phyloP scores from a whole-genome alignment of 2,113 vertebrate genomes.

The Mastomys natalensis region DNA sequence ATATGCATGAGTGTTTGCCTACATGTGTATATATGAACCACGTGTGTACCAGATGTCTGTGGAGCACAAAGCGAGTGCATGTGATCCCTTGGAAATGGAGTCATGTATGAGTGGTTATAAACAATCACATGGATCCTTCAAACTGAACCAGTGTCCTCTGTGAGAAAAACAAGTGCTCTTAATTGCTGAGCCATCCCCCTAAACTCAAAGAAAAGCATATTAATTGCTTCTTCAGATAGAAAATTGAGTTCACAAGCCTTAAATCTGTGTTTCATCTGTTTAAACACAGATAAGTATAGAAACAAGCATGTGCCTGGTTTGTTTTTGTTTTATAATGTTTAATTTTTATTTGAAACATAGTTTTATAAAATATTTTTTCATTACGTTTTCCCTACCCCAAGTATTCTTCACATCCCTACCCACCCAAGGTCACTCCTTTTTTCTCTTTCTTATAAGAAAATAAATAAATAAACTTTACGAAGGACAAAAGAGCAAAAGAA shows the following conservation, averaged over 20 bases:
- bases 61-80: background rate
- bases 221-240: background rate
- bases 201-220: conserved; percentile 11
- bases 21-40: background rate
- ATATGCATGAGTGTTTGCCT: background rate
- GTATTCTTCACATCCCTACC: background rate
- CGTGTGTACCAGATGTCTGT: background rate
- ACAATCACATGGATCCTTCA: background rate
- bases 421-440: background rate
- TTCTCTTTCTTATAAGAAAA: background rate
- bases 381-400: background rate
- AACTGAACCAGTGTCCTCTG: background rate
- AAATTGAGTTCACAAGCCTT: background rate
- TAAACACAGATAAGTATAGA: background rate
- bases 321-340: background rate
- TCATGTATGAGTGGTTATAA: background rate
- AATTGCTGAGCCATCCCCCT: background rate
- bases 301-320: background rate
- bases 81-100: background rate
- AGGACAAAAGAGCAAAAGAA: background rate
- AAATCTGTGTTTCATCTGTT: background rate
- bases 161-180: background rate
- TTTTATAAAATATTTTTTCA: background rate
- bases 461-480: background rate
- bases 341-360: background rate